These are phyloP conservation scores for Apis laboriosa DNA, from an alignment of 1,140 invertebrate species.

Conservation along the genomic window DNA sequence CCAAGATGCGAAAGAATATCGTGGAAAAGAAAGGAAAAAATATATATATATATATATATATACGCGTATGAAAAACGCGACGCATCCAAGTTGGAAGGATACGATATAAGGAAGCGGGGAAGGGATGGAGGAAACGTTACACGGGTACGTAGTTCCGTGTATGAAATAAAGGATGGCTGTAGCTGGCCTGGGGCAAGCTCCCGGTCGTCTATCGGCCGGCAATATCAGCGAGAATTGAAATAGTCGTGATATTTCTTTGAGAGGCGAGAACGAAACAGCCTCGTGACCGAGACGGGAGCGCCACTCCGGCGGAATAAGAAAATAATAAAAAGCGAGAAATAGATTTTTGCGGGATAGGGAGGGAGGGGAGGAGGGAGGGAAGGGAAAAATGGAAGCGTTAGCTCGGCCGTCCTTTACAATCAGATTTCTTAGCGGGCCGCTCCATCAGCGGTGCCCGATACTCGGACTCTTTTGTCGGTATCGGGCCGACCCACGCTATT, in stretches of 20 bases:
- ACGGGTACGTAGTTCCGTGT: constrained; percentile 54
- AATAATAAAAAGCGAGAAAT: constrained; percentile 70
- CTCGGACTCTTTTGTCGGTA: constrained; percentile 64
- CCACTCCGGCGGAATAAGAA: constrained; percentile 47
- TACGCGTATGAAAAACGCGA: neutral
- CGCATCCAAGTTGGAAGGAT: neutral
- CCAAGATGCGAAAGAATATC: too few relatives aligned
- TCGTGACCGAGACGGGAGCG: constrained; percentile 26
- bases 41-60: neutral
- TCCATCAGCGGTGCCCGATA: constrained; percentile 66
- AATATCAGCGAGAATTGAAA: constrained; percentile 77
- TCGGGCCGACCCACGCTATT: constrained; percentile 50
- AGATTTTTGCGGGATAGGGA: constrained; percentile 60
- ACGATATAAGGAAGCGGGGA: too few relatives aligned
- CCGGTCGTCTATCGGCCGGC: constrained; percentile 71
- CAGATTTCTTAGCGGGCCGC: constrained; percentile 71
- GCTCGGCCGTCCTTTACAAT: constrained; percentile 70
- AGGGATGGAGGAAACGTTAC: constrained; percentile 15
- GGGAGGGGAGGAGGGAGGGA: too few relatives aligned
- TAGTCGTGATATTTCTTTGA: constrained; percentile 75
- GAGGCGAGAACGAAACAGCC: constrained; percentile 54
- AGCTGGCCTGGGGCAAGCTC: constrained; percentile 57
- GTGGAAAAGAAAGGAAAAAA: too few relatives aligned
- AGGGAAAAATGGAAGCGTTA: constrained; percentile 71
- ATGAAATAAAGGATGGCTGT: constrained; percentile 72